Conservation (phyloP, 2,797 vertebrate genomes). For the Dendrocincla fuliginosa region DNA sequence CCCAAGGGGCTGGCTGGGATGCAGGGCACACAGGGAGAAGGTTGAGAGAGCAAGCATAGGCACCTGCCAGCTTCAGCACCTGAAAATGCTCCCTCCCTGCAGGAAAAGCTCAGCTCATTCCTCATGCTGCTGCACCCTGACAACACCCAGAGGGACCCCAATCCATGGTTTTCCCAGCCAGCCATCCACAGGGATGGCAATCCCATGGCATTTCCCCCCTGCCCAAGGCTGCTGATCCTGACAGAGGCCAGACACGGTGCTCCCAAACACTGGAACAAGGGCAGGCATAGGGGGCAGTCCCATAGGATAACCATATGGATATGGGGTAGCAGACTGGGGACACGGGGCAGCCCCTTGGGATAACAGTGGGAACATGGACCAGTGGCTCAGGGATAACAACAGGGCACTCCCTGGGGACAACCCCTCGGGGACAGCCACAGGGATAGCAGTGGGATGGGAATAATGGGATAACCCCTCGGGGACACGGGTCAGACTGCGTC, state of each 20-base stretch:
- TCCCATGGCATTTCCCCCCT: rapidly evolving
- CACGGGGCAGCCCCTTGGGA: background rate
- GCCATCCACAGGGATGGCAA: rapidly evolving
- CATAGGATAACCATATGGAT: background rate
- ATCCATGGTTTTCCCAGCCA: rapidly evolving
- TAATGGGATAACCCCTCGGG: background rate
- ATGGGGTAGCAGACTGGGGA: background rate
- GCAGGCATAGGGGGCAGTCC: background rate
- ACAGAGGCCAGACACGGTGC: background rate
- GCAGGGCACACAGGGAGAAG: background rate
- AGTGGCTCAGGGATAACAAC: background rate
- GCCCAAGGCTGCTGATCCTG: background rate
- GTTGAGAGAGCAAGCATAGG: background rate
- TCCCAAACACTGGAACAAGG: rapidly evolving
- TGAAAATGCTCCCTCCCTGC: rapidly evolving
- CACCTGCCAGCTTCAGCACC: background rate
- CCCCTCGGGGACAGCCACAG: background rate
- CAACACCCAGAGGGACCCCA: rapidly evolving
- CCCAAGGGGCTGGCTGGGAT: rapidly evolving
- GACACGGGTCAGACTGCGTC: background rate
- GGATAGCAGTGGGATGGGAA: background rate
- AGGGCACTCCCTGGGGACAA: background rate
- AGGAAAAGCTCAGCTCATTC: background rate
- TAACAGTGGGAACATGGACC: too few relatives aligned
- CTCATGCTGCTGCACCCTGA: rapidly evolving